These are phyloP conservation scores for Merluccius polli DNA, from an alignment of 2,797 vertebrate species.

Conservation along the genomic window DNA sequence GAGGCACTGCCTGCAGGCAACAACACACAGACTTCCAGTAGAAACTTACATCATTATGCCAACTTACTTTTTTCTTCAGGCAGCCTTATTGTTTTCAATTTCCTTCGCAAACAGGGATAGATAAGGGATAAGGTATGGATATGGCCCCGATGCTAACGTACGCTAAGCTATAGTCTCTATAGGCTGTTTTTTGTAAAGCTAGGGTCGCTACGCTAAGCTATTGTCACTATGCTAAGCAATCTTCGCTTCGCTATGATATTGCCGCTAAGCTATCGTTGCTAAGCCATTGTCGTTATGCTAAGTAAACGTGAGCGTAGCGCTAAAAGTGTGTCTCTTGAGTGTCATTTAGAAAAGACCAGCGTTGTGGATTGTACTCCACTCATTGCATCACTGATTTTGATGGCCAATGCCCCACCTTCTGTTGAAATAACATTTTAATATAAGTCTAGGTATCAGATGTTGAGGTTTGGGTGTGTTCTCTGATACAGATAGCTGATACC, in stretches of 20 bases:
- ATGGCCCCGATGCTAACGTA: background rate
- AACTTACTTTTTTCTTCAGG: background rate
- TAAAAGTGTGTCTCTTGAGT: too few species aligned
- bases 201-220: background rate
- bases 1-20: constrained; percentile 38
- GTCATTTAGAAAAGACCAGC: too few species aligned
- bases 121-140: background rate
- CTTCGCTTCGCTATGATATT: background rate
- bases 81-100: background rate
- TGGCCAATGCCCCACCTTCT: too few species aligned
- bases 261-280: background rate
- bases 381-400: too few species aligned
- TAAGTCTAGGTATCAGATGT: background rate
- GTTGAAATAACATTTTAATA: too few species aligned
- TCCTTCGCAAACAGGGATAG: too few species aligned
- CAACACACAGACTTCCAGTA: background rate
- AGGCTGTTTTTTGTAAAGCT: background rate
- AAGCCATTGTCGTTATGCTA: background rate
- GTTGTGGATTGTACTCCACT: too few species aligned
- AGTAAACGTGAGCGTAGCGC: background rate
- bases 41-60: background rate
- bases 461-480: background rate
- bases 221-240: background rate
- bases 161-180: too few species aligned
- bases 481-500: background rate